Conservation (phyloP, 2,113 vertebrate species). For the Alligator mississippiensis region DNA sequence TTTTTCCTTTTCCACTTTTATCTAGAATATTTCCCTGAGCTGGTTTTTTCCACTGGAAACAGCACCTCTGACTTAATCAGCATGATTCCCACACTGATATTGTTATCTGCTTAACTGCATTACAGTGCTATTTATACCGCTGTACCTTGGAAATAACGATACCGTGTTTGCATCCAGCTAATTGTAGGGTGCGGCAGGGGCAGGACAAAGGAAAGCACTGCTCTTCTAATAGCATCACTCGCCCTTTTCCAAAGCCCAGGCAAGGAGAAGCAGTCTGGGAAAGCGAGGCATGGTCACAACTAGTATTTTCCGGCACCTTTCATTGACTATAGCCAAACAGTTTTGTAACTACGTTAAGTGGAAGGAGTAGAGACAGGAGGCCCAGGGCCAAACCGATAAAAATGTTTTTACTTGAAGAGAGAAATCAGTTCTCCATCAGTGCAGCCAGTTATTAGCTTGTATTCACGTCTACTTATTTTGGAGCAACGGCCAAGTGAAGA, state of each 20-base stretch:
- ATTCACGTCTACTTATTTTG: background rate
- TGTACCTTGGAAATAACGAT: background rate
- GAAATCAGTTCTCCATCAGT: background rate
- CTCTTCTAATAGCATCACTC: background rate
- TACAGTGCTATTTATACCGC: background rate
- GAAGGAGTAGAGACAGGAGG: background rate
- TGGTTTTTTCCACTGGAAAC: slow-evolving; percentile 63
- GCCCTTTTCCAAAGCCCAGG: background rate
- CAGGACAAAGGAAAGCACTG: background rate
- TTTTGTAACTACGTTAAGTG: background rate
- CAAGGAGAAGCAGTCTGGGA: background rate
- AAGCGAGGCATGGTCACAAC: background rate
- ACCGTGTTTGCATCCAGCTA: background rate
- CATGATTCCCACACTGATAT: slow-evolving; percentile 51
- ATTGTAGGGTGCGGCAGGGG: background rate
- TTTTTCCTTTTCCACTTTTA: slow-evolving; percentile 48
- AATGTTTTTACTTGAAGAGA: background rate
- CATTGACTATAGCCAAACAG: background rate
- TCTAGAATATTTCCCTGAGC: slow-evolving; percentile 45
- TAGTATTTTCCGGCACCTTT: background rate
- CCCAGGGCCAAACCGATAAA: no score
- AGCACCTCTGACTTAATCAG: slow-evolving; percentile 60
- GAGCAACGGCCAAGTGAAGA: background rate
- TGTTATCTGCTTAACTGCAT: slow-evolving; percentile 8
- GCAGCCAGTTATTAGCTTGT: background rate